phyloP scores from a whole-genome alignment of 2,888 invertebrate species.

The Bursaphelenchus okinawaensis region DNA sequence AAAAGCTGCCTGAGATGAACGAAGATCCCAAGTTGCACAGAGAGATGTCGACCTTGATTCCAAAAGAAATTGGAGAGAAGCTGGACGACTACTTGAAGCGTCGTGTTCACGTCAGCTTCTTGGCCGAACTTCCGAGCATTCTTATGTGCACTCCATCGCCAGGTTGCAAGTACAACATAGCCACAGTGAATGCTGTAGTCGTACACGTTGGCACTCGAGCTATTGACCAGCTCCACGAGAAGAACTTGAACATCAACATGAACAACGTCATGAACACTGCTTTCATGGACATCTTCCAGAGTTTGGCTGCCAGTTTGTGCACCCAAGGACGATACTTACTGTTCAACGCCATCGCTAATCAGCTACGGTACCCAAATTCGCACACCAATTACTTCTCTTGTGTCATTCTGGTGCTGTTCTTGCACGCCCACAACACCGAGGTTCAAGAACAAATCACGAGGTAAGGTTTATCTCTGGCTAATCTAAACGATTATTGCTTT shows the following conservation, averaged over 20 bases:
- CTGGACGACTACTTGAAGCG: conserved; percentile 89
- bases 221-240: conserved; percentile 80
- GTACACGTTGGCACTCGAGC: conserved; percentile 88
- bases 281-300: conserved; percentile 99
- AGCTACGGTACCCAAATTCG: conserved; percentile 95
- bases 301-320: conserved; percentile 92
- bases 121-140: conserved; percentile 60
- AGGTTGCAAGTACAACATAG: conserved; percentile 87
- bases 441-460: conserved; percentile 95
- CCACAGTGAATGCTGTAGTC: conserved; percentile 91
- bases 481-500: background rate
- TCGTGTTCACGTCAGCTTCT: conserved; percentile 60
- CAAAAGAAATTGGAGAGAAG: conserved; percentile 63
- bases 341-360: conserved; percentile 96
- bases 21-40: conserved; percentile 50
- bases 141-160: conserved; percentile 64
- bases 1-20: conserved; percentile 54
- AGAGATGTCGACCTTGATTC: conserved; percentile 33
- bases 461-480: conserved; percentile 40
- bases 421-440: conserved; percentile 83
- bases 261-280: conserved; percentile 96
- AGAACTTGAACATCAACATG: conserved; percentile 87
- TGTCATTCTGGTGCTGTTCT: conserved; percentile 89
- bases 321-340: conserved; percentile 95
- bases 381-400: conserved; percentile 99